Base-by-base conservation (phyloP, 1,140 invertebrate genomes). In the Nylanderia fulva region DNA sequence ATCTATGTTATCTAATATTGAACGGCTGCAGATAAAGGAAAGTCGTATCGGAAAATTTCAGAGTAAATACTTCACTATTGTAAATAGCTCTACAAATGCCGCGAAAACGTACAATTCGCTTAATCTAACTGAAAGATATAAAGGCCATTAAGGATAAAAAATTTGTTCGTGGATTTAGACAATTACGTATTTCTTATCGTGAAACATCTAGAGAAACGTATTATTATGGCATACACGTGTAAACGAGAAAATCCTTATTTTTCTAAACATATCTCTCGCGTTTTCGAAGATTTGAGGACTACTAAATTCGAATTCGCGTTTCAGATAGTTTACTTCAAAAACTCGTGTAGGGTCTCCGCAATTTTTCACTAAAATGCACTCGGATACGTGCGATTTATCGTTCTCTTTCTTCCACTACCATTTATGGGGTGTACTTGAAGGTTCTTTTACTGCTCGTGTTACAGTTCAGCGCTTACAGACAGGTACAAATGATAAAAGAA, bases 391-490 rank as follows among this genome's bases (percentile, higher is more conserved):
- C 33, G 15, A 80, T 80, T 80, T 80, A 80, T 80, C 33, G 77
- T 39, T 9, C 24, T 24, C 39, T 52, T 36, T 69, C 24, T 42
- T 80, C 48, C 21, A 24, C 48, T 71, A 71, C 24, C 64, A 54
- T 52, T 71, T 71, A 71, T 58, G 52, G 36, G 52, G 58, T 71
- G 52, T 71, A 80, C 77, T 80, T 80, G 33, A 24, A 71, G 66
- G 77, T 80, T 80, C 64, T 80, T 80, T 71, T 71, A 58, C 36
- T 42, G 64, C 66, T 80, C 52, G 64, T 71, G 77, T 80, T 80
- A 36, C 36, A 71, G 48, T 71, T 71, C 77, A 52, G 1, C 36
- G 48, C 36, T 36, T 64, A 71, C 48, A 27, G 76, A 80, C 76
- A 69, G 64, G 21, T 80, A 80, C 64, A 71, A 80, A 80, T 80